Evolutionary conservation across 1,140 invertebrate species (phyloP).

Genomic region (Papilio aristodemus): DNA sequence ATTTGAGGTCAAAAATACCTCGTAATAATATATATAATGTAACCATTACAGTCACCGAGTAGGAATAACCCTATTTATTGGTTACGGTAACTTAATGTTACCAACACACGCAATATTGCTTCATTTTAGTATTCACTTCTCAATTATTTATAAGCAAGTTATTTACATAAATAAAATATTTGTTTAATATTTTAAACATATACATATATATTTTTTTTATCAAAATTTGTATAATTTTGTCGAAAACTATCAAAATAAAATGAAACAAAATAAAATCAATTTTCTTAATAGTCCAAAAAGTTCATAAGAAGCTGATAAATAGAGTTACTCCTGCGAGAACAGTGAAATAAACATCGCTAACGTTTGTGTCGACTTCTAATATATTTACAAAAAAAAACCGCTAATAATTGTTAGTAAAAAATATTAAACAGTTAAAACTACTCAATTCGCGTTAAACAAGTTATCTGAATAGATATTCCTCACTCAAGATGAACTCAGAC

Average conservation of each 20-base stretch:
- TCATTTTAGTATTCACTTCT: background rate
- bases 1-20: slow-evolving; percentile 52
- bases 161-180: slow-evolving; percentile 26
- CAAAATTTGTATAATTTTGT: slow-evolving; percentile 11
- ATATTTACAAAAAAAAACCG: slow-evolving; percentile 60
- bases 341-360: slow-evolving; percentile 51
- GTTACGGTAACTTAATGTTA: background rate
- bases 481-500: background rate
- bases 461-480: background rate
- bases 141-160: slow-evolving; percentile 8
- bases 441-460: background rate
- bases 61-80: slow-evolving; percentile 46
- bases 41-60: slow-evolving; percentile 38
- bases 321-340: slow-evolving; percentile 44
- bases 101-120: slow-evolving; percentile 30
- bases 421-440: slow-evolving; percentile 26
- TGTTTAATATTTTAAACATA: slow-evolving; percentile 18
- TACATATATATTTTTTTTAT: slow-evolving; percentile 4
- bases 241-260: background rate
- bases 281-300: background rate
- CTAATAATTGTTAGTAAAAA: slow-evolving; percentile 40
- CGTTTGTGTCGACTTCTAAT: slow-evolving; percentile 49
- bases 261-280: background rate
- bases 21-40: slow-evolving; percentile 42
- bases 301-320: slow-evolving; percentile 33